These are phyloP conservation scores for Cryptotermes secundus DNA, from an alignment of 1,140 invertebrate genomes.

Conservation along the genomic window DNA sequence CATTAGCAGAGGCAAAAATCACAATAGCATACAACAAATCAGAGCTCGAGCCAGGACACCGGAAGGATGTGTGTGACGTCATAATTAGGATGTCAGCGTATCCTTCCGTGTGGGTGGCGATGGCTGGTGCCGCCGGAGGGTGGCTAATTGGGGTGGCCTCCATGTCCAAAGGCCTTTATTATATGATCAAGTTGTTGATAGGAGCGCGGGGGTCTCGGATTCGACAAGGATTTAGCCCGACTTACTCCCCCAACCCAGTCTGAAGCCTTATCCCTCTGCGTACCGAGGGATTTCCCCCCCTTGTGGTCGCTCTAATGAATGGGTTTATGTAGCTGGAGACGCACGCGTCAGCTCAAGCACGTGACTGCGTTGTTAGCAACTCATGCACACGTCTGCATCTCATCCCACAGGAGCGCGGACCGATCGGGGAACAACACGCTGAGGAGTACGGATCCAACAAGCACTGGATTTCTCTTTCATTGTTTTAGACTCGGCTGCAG, in stretches of 20 bases:
- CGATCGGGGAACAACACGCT: no score
- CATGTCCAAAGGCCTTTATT: conserved; percentile 5
- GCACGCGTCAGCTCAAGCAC: not conserved
- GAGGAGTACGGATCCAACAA: no score
- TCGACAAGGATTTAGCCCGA: not conserved
- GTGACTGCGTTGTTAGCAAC: not conserved
- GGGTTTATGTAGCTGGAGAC: not conserved
- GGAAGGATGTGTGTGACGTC: conserved; percentile 8
- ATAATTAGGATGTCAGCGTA: not conserved
- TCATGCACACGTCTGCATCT: no score
- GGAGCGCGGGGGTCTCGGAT: not conserved
- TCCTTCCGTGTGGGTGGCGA: not conserved
- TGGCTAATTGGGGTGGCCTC: not conserved
- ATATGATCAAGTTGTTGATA: conserved; percentile 20
- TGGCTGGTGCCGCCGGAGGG: not conserved
- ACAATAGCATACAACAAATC: not conserved
- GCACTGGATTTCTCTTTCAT: no score
- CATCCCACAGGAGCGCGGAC: no score
- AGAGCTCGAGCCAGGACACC: not conserved
- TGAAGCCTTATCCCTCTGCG: no score
- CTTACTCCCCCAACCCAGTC: no score
- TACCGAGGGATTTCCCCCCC: not conserved
- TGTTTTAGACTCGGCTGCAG: no score
- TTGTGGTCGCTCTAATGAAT: not conserved
- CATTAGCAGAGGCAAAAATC: not conserved